Evolutionary conservation across 2,797 vertebrate species (phyloP).

Genomic region (Pantherophis vulpinus): DNA sequence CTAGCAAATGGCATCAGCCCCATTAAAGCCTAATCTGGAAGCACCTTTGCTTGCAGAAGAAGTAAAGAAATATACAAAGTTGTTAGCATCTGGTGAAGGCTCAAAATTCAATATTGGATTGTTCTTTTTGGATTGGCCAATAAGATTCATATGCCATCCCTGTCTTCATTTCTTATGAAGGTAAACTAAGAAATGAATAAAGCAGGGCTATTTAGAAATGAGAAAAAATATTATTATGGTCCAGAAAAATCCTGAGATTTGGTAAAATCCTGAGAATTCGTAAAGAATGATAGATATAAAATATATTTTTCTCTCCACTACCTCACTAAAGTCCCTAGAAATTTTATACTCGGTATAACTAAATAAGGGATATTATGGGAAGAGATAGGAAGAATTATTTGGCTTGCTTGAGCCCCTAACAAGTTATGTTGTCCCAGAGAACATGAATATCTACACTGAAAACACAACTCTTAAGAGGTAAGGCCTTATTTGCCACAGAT

Average conservation of each 20-base stretch:
- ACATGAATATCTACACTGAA: neutral
- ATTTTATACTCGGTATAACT: neutral
- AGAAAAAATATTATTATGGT: neutral
- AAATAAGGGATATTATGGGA: neutral
- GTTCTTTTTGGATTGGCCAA: neutral
- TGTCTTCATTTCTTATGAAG: neutral
- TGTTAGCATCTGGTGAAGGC: neutral
- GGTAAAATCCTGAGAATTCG: neutral
- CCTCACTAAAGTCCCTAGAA: neutral
- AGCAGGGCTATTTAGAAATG: neutral
- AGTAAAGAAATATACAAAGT: neutral
- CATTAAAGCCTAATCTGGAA: neutral
- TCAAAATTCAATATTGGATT: neutral
- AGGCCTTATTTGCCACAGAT: neutral
- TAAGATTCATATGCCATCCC: neutral
- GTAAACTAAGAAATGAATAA: neutral
- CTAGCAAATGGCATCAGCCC: neutral
- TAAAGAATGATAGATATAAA: neutral
- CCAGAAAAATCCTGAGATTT: neutral
- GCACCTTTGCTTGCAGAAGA: neutral
- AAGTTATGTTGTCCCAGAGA: neutral
- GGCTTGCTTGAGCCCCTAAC: conserved; percentile 18
- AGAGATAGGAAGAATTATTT: neutral
- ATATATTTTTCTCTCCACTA: neutral
- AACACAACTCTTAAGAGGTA: neutral